Evolutionary conservation across 2,888 invertebrate species (phyloP), one percentile per base, ranked within the genome.

Genomic region (Sminthurinus aureus): DNA sequence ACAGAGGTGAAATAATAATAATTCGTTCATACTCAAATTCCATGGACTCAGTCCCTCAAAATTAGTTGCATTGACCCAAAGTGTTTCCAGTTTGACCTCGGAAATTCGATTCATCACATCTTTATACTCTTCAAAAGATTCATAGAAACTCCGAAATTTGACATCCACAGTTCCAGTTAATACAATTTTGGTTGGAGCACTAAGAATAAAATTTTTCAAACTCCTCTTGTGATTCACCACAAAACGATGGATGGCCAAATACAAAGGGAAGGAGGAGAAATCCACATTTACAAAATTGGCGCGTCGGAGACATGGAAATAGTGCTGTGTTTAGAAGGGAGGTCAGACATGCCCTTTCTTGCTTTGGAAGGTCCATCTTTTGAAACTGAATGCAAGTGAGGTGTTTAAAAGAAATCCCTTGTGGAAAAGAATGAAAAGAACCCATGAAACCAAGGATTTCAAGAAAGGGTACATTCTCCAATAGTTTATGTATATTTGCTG

Each of bases 21-120:
- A n/a, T n/a, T n/a, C n/a, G n/a, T n/a, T n/a, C n/a, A n/a, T 66
- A 82, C 82, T 76, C 50, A 82, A 26, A 82, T 82, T 82, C 82
- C 82, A 82, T 2, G 82, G 82, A 15, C 76, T 77, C 22, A 77
- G 50, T 11, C 82, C 82, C 50, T 82, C 82, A 74, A 52, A 82
- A 38, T 82, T 82, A 66, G 38, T 22, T 11, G 82, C 75, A 38
- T 82, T 82, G 15, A 82, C 77, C 82, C 82, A 82, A 24, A 82
- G 8, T 12, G 82, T 82, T n/a, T 82, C 82, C 13, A 82, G 9
- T 58, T 58, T 13, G 18, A 58, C 58, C 13, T 58, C 15, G 2
- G 13, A 13, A 58, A 58, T 13, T 2, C 58, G 15, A 0, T 58
- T 13, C 13, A 18, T 15, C 0, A 82, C 66, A 11, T 77, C 76